Conservation (phyloP, 1,140 invertebrate genomes). For the Drosophila kepulauana region DNA sequence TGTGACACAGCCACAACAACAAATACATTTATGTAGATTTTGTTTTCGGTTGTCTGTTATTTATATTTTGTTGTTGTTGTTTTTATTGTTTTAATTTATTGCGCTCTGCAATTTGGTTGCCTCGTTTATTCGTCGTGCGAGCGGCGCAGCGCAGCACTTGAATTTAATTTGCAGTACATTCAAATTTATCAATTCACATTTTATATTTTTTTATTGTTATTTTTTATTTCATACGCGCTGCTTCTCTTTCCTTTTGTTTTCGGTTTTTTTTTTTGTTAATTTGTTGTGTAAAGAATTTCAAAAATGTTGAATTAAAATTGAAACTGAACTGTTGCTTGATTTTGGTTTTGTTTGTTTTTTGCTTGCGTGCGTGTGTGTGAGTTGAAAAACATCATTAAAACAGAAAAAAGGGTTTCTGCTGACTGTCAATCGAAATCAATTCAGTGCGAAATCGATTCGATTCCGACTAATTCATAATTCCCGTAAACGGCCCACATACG, state of each 20-base stretch:
- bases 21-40: constrained; percentile 80
- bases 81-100: constrained; percentile 80
- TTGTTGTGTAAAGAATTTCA: constrained; percentile 49
- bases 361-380: constrained; percentile 12
- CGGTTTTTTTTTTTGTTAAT: constrained; percentile 1
- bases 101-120: constrained; percentile 76
- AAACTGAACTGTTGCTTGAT: constrained; percentile 8
- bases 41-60: constrained; percentile 62
- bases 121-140: constrained; percentile 65
- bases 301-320: constrained; percentile 16
- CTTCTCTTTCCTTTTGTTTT: constrained; percentile 3
- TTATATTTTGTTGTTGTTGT: constrained; percentile 62
- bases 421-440: constrained; percentile 32
- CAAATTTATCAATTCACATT: constrained; percentile 78
- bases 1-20: constrained; percentile 62
- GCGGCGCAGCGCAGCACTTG: constrained; percentile 68
- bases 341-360: not conserved
- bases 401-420: constrained; percentile 21
- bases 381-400: constrained; percentile 71
- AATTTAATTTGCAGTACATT: constrained; percentile 79
- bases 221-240: constrained; percentile 2
- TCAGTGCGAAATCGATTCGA: constrained; percentile 18
- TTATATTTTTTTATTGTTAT: constrained; percentile 36
- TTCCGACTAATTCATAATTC: constrained; percentile 36
- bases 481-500: constrained; percentile 61